Percentiles rank a stretch among this genome's conserved stretches.
Evolutionary conservation across 2,113 vertebrate genomes (phyloP).

Genomic region (Phocoena phocoena): DNA sequence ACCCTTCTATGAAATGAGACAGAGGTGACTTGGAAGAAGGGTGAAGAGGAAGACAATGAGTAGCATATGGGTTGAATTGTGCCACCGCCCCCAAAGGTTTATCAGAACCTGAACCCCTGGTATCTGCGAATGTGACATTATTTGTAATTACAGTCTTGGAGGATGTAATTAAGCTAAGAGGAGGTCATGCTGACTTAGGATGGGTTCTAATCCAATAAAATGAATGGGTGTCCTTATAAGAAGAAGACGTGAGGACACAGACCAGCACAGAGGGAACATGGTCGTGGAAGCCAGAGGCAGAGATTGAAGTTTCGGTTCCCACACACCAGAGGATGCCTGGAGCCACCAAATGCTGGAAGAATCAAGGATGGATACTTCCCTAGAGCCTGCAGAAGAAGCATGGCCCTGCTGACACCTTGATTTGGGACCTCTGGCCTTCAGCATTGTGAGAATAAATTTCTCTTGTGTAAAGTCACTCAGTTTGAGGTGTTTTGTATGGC

Average conservation of each 20-base stretch:
- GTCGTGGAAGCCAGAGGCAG: neutral
- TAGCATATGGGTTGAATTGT: neutral
- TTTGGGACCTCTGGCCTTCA: neutral
- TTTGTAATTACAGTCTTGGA: neutral
- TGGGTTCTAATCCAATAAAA: neutral
- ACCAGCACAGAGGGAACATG: neutral
- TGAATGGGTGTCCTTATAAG: neutral
- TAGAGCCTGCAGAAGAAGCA: fast-evolving
- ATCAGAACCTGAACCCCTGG: neutral
- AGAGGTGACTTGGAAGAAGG: fast-evolving
- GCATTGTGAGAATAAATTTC: neutral
- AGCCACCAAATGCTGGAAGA: neutral
- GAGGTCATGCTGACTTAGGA: neutral
- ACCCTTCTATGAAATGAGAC: neutral
- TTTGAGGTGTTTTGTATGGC: fast-evolving
- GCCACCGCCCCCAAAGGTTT: neutral
- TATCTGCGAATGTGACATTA: neutral
- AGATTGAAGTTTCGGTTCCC: neutral
- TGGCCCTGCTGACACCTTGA: fast-evolving
- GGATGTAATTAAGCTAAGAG: no score
- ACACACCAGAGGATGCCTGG: no score
- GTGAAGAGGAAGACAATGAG: neutral
- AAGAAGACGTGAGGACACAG: neutral
- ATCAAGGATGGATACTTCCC: fast-evolving
- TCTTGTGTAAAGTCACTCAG: neutral